Evolutionary conservation across 2,888 invertebrate genomes (phyloP).

Genomic region (Trichogramma evanescens): DNA sequence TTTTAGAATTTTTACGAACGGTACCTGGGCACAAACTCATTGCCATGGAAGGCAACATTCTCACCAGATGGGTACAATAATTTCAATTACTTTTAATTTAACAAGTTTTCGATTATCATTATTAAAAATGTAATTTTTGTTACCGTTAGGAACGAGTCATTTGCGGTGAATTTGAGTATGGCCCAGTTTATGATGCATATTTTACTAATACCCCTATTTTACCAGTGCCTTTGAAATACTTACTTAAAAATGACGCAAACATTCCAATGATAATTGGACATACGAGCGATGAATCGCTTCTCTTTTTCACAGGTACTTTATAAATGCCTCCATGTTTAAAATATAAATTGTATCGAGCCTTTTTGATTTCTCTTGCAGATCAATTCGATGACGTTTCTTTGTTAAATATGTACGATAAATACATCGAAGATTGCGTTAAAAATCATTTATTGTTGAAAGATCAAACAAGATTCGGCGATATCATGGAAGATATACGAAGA

Average conservation of each 20-base stretch:
- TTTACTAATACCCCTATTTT: not conserved
- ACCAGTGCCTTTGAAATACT: not conserved
- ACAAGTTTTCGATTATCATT: not conserved
- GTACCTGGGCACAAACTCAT: slow-evolving; percentile 34
- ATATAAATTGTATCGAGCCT: not conserved
- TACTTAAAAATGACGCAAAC: slow-evolving; percentile 1
- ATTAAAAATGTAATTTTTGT: not conserved
- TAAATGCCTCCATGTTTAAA: not conserved
- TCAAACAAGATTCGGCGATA: slow-evolving; percentile 31
- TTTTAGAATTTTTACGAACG: slow-evolving; percentile 26
- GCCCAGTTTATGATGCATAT: not conserved
- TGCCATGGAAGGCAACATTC: slow-evolving; percentile 30
- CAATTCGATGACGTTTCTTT: not conserved
- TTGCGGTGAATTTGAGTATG: not conserved
- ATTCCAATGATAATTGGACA: slow-evolving; percentile 9
- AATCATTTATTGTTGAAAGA: slow-evolving; percentile 37
- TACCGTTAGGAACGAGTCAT: not conserved
- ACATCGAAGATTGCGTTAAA: slow-evolving; percentile 44
- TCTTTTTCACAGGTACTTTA: not conserved
- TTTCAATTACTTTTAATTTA: slow-evolving; percentile 24
- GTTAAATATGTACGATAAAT: slow-evolving; percentile 25
- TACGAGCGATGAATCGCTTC: slow-evolving; percentile 1
- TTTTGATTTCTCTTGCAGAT: not conserved
- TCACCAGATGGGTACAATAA: slow-evolving; percentile 15
- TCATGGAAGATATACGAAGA: slow-evolving; percentile 43